These are phyloP conservation scores for Deilephila porcellus DNA, from an alignment of 2,888 invertebrate genomes.

Conservation along the genomic window DNA sequence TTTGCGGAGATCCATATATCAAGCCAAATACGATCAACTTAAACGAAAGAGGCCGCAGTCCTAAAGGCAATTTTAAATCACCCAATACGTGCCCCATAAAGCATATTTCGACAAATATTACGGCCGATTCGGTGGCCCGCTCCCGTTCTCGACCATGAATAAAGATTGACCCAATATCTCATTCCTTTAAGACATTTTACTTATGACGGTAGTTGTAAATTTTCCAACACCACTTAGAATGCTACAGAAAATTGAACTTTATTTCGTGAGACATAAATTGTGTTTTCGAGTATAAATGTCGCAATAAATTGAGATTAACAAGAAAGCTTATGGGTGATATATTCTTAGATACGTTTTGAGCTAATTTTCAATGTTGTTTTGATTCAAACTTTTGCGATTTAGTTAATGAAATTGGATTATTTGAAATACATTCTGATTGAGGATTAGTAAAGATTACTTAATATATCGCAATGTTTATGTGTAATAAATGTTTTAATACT, in stretches of 20 bases:
- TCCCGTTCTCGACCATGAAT: conserved; percentile 62
- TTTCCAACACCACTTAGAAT: conserved; percentile 43
- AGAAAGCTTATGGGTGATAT: conserved; percentile 41
- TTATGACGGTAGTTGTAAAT: conserved; percentile 75
- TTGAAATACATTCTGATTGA: neutral
- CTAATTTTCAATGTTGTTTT: conserved; percentile 19
- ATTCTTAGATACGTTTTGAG: conserved; percentile 28
- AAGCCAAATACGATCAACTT: conserved; percentile 16
- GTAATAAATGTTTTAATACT: neutral
- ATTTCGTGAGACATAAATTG: neutral
- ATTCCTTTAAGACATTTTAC: conserved; percentile 68
- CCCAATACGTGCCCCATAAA: conserved; percentile 38
- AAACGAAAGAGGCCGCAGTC: conserved; percentile 14
- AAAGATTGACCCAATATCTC: conserved; percentile 73
- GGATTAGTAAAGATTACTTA: neutral
- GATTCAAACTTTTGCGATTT: neutral
- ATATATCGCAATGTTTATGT: neutral
- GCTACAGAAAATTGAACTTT: neutral
- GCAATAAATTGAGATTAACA: conserved; percentile 45
- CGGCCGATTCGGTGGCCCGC: conserved; percentile 52
- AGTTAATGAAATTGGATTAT: conserved; percentile 4
- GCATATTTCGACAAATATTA: conserved; percentile 68
- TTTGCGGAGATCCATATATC: neutral
- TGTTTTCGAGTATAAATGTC: neutral
- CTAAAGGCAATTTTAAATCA: conserved; percentile 25